Base-by-base conservation (phyloP, 2,113 vertebrate genomes). In the Chunga burmeisteri region DNA sequence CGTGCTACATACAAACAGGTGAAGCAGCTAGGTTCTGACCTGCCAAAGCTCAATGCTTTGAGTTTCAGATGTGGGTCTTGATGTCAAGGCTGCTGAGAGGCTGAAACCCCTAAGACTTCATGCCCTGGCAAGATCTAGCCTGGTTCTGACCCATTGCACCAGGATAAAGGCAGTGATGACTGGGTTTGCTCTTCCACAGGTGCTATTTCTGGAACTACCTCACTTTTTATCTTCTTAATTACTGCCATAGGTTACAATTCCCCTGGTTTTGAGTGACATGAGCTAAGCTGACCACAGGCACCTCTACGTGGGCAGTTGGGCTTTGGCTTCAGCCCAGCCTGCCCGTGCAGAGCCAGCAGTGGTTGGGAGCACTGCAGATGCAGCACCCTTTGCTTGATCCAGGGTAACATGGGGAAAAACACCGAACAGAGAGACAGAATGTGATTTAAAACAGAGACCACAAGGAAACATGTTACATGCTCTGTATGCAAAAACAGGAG, bases 351-450 rank as follows among this genome's bases (percentile, higher is more conserved):
- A 52, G n/a, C 27, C 59, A 61, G 70, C 0, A 0, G 12, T 19
- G 9, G 8, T 2, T 70, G 32, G 32, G 32, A 52, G 56, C 36
- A 12, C 25, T 66, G 58, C 47, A 67, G 42, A 40, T 19, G 13
- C 27, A 34, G 15, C 0, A 0, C 27, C 27, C 50, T 61, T 83
- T n/a, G 49, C 44, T 49, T 29, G 9, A 49, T 32, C 13, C 38
- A 67, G 73, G 32, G 42, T 30, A 73, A 59, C 3, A 1, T 0
- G 4, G 4, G 32, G 8, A 6, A 59, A 62, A 26, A 2, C 52
- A 46, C 12, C 1, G 3, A 22, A 8, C 2, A 70, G 56, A 50
- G n/a, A 29, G 18, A 42, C 34, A 78, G 38, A 22, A 9, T 0
- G 0, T 20, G 20, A 26, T 82, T 55, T 34, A 59, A 74, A 71